Evolutionary conservation across 53 echinoderm and acorn worm genomes (phyloP).

Genomic region (Astropecten irregularis): DNA sequence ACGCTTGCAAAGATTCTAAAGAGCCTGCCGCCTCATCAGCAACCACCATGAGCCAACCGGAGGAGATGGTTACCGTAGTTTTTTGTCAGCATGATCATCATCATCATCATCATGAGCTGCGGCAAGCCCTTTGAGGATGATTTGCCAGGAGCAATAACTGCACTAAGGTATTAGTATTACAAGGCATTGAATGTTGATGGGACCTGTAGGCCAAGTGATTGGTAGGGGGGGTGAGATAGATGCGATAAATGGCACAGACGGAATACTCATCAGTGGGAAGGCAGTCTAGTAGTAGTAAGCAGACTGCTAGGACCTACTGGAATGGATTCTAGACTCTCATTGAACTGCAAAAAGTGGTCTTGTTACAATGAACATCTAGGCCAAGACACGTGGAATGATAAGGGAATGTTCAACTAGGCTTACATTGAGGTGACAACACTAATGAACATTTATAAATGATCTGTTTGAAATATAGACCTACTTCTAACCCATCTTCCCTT

Average conservation of each 20-base stretch:
- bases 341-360: neutral
- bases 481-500: too few species aligned
- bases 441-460: neutral
- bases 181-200: too few species aligned
- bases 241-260: conserved; percentile 10
- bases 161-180: too few species aligned
- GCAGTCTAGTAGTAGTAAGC: neutral
- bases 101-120: neutral
- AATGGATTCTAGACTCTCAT: neutral
- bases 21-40: neutral
- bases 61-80: neutral
- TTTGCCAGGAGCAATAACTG: conserved; percentile 40
- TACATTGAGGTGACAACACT: neutral
- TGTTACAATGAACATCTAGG: neutral
- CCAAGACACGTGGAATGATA: neutral
- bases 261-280: conserved; percentile 16
- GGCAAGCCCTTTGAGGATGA: conserved; percentile 24
- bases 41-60: neutral
- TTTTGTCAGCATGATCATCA: neutral
- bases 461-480: too few species aligned
- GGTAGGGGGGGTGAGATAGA: neutral
- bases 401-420: neutral
- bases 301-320: neutral
- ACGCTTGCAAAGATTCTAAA: neutral
- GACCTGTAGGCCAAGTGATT: too few species aligned